These are phyloP conservation scores for Brachionus koreanus DNA, from an alignment of 1,140 invertebrate genomes.

Conservation along the genomic window DNA sequence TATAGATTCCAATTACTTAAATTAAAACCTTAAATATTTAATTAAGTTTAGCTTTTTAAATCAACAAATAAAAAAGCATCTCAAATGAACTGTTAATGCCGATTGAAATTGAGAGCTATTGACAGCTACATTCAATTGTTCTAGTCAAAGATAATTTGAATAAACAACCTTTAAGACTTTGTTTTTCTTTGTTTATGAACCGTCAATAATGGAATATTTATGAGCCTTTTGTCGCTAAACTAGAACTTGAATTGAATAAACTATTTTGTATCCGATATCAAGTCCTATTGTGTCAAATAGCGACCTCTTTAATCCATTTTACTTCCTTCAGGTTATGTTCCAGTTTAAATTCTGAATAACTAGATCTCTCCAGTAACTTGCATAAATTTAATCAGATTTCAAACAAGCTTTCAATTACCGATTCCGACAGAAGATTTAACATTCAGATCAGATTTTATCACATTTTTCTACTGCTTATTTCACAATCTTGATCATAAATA, in stretches of 20 bases:
- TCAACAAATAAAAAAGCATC: background rate
- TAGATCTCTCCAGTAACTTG: background rate
- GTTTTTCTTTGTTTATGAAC: background rate
- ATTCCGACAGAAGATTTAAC: background rate
- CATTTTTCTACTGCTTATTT: background rate
- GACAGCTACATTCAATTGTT: background rate
- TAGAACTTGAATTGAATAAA: background rate
- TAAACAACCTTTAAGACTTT: background rate
- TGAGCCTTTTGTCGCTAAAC: background rate
- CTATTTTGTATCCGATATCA: background rate
- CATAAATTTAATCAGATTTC: background rate
- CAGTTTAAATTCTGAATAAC: background rate
- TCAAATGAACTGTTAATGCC: constrained; percentile 22
- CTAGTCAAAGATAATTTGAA: constrained; percentile 17
- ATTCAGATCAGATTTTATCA: background rate
- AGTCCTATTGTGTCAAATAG: background rate
- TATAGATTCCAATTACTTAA: constrained; percentile 11
- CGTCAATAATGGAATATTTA: constrained; percentile 23
- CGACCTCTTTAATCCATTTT: background rate
- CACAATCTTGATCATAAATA: background rate
- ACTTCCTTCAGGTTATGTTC: background rate
- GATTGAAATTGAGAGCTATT: background rate
- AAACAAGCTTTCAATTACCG: background rate
- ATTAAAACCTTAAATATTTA: constrained; percentile 14
- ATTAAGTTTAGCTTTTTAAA: constrained; percentile 14